Percentiles rank a stretch among this genome's conserved stretches.
Evolutionary conservation across 2,797 vertebrate species (phyloP).

Genomic region (Rhinoraja longicauda): DNA sequence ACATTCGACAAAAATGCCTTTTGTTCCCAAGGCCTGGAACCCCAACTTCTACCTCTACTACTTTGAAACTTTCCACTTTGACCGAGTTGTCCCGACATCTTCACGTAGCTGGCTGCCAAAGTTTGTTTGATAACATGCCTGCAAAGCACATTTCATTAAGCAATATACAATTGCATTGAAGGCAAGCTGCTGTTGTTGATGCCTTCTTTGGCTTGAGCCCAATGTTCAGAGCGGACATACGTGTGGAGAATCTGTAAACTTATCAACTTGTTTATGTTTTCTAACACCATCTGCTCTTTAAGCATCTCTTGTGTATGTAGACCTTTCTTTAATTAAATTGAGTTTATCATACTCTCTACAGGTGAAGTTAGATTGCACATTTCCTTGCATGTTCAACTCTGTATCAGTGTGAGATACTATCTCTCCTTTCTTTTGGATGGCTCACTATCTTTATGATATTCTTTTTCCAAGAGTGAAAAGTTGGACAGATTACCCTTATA

Average conservation of each 20-base stretch:
- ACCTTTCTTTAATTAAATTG: background rate
- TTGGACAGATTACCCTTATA: constrained; percentile 33
- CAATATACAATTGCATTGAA: too few species aligned
- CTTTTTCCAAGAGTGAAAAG: background rate
- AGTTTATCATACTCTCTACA: background rate
- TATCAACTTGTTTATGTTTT: background rate
- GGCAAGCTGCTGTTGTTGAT: background rate
- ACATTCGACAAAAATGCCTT: background rate
- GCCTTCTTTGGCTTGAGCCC: background rate
- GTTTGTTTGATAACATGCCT: background rate
- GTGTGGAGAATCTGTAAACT: constrained; percentile 17
- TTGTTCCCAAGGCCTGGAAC: background rate
- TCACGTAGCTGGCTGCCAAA: background rate
- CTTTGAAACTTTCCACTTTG: background rate
- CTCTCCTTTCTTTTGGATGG: background rate
- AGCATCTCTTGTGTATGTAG: background rate
- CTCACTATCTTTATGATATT: background rate
- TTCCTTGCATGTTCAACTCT: background rate
- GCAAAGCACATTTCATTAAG: too few species aligned
- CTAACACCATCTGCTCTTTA: constrained; percentile 29
- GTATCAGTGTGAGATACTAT: background rate
- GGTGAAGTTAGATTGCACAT: background rate
- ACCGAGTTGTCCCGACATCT: background rate
- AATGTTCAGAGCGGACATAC: background rate
- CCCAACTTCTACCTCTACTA: background rate